phyloP scores from a whole-genome alignment of 2,797 vertebrate genomes.

The Pipistrellus pipistrellus region DNA sequence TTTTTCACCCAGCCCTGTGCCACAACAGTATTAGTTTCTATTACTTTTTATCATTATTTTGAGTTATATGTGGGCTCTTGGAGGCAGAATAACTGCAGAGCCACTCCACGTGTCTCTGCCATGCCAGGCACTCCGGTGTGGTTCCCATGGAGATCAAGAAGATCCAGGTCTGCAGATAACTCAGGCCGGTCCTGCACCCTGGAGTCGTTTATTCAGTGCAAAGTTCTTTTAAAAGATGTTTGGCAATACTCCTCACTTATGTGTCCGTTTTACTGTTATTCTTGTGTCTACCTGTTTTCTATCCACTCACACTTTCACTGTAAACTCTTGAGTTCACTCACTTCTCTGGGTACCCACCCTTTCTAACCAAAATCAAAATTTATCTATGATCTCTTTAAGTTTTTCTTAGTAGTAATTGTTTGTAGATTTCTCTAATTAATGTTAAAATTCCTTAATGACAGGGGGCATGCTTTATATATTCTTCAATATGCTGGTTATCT shows the following conservation, averaged over 20 bases:
- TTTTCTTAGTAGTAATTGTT: not conserved
- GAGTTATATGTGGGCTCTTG: not conserved
- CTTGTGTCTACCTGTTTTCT: not conserved
- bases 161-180: not conserved
- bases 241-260: not conserved
- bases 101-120: not conserved
- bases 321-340: not conserved
- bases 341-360: not conserved
- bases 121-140: not conserved
- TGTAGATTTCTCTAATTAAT: constrained; percentile 25
- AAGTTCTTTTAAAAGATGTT: not conserved
- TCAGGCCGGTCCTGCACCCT: not conserved
- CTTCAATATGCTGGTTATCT: not conserved
- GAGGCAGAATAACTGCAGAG: not conserved
- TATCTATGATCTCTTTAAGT: not conserved
- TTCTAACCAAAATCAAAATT: not conserved
- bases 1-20: not conserved
- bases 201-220: not conserved
- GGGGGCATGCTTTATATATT: not conserved
- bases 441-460: not conserved
- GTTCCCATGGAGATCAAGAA: not conserved
- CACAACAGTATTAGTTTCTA: not conserved
- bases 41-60: not conserved
- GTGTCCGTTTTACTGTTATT: not conserved
- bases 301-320: not conserved